phyloP scores from a whole-genome alignment of 2,797 vertebrate species.

The Zalophus californianus region DNA sequence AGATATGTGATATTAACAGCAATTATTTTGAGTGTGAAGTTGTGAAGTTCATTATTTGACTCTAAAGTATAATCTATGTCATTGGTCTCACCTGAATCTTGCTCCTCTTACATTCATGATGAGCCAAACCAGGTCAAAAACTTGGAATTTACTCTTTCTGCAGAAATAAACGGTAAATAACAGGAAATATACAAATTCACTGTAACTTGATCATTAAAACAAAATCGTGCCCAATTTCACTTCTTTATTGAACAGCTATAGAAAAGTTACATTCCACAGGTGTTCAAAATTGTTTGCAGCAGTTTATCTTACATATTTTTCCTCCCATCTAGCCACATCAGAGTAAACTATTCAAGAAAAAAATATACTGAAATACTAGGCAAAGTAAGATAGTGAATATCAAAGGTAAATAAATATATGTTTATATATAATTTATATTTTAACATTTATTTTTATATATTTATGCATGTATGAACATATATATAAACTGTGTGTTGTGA shows the following conservation, averaged over 20 bases:
- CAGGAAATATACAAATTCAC: neutral
- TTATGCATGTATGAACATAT: neutral
- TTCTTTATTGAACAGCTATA: neutral
- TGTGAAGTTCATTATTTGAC: neutral
- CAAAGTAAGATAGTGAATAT: neutral
- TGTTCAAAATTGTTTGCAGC: neutral
- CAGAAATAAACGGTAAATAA: neutral
- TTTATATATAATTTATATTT: neutral
- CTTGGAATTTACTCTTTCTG: neutral
- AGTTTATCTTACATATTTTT: neutral
- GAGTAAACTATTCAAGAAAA: neutral
- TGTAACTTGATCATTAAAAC: neutral
- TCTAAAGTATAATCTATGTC: neutral
- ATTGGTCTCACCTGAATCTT: neutral
- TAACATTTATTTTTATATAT: neutral
- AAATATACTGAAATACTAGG: no score
- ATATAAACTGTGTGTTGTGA: neutral
- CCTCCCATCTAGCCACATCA: neutral
- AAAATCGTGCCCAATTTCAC: neutral
- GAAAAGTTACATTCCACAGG: neutral
- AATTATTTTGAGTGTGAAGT: neutral
- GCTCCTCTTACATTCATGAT: neutral
- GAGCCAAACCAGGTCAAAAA: neutral
- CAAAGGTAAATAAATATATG: neutral
- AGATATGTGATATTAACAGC: neutral